Evolutionary conservation across 1,140 invertebrate genomes (phyloP).

Genomic region (Metaphire vulgaris): DNA sequence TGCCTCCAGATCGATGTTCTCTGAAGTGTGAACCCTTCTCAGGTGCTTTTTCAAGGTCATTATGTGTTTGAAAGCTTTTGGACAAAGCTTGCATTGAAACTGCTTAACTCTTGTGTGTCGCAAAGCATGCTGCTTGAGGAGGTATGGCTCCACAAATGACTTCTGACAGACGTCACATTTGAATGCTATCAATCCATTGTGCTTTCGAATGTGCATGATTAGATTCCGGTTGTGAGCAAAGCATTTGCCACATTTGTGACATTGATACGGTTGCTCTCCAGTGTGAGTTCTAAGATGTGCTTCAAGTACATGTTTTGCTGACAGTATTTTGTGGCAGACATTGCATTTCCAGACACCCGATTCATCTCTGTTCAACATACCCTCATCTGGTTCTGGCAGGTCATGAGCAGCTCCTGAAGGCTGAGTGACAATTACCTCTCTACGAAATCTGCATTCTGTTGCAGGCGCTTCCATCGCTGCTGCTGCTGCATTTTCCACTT

Average conservation of each 20-base stretch:
- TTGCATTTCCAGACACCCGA: slow-evolving; percentile 6
- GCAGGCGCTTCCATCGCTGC: no score
- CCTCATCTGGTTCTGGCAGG: no score
- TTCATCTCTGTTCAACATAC: no score
- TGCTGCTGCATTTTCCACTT: no score
- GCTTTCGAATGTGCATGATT: slow-evolving; percentile 73
- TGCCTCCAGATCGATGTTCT: not conserved
- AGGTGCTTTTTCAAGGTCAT: not conserved
- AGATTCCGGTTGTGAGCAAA: slow-evolving; percentile 83
- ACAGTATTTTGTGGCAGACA: slow-evolving; percentile 73
- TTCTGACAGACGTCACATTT: slow-evolving; percentile 74
- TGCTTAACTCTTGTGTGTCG: slow-evolving; percentile 49
- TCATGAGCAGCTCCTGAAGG: no score
- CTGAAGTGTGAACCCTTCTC: not conserved
- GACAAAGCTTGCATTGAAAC: slow-evolving; percentile 68
- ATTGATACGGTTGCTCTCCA: slow-evolving; percentile 90
- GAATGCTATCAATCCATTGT: slow-evolving; percentile 87
- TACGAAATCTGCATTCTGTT: no score
- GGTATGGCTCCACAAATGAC: slow-evolving; percentile 64
- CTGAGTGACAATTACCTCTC: no score
- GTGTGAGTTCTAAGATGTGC: slow-evolving; percentile 52
- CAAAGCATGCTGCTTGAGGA: slow-evolving; percentile 26
- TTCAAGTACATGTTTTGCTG: slow-evolving; percentile 94
- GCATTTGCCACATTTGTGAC: slow-evolving; percentile 89
- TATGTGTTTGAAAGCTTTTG: slow-evolving; percentile 50